phyloP scores from a whole-genome alignment of 2,888 invertebrate species.

The Sarcophaga carnaria region DNA sequence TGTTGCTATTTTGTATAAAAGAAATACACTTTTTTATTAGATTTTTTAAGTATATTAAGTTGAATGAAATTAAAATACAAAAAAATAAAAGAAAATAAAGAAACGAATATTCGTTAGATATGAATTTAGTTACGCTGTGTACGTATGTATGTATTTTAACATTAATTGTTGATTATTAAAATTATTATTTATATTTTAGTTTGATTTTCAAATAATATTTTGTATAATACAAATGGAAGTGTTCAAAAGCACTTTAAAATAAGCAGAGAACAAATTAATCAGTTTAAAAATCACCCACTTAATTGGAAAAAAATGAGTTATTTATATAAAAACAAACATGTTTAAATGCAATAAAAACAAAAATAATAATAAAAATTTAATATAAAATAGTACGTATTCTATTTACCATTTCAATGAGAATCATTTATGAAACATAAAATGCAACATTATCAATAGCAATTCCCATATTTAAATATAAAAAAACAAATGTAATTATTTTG shows the following conservation, averaged over 20 bases:
- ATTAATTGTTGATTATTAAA: conserved; percentile 60
- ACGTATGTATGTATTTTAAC: conserved; percentile 23
- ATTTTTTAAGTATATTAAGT: conserved; percentile 51
- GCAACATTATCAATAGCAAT: conserved; percentile 11
- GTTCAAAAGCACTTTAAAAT: conserved; percentile 64
- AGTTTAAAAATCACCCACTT: conserved; percentile 54
- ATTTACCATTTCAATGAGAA: background rate
- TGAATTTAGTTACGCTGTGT: conserved; percentile 52
- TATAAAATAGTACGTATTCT: conserved; percentile 13
- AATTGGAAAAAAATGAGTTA: conserved; percentile 20
- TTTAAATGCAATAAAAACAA: conserved; percentile 18
- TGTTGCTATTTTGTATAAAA: conserved; percentile 59
- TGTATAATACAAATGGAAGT: conserved; percentile 41
- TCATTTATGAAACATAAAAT: conserved; percentile 13
- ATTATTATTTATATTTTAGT: conserved; percentile 47
- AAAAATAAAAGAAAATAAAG: conserved; percentile 15
- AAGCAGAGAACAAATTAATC: conserved; percentile 20
- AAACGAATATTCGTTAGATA: conserved; percentile 49
- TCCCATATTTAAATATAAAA: conserved; percentile 30
- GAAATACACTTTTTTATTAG: conserved; percentile 43
- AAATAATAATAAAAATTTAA: conserved; percentile 16
- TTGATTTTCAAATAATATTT: conserved; percentile 29
- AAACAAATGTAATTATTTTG: conserved; percentile 40
- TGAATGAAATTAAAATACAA: conserved; percentile 31
- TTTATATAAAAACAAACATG: conserved; percentile 21